A percentile compares a stretch with the other conserved stretches of the same genome.
These are phyloP conservation scores for Diadromus collaris DNA, from an alignment of 2,888 invertebrate species.

Conservation along the genomic window DNA sequence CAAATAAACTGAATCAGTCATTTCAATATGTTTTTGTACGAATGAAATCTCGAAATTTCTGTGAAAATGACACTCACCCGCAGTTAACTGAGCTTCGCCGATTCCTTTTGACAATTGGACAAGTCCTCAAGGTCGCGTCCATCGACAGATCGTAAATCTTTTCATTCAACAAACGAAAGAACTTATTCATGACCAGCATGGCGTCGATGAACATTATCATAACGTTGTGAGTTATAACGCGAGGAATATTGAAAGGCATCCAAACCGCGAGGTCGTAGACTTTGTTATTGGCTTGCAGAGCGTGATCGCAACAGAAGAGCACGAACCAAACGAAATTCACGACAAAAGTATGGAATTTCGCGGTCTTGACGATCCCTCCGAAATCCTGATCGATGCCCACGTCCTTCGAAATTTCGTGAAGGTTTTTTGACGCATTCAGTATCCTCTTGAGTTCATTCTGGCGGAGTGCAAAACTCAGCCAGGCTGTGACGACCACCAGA, in stretches of 20 bases:
- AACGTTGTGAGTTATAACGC: slow-evolving; percentile 50
- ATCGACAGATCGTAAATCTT: slow-evolving; percentile 39
- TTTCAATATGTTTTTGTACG: too few relatives aligned
- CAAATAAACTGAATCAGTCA: too few relatives aligned
- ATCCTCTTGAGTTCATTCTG: slow-evolving; percentile 17
- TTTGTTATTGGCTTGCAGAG: neutral
- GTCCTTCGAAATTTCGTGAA: neutral
- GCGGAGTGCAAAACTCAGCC: slow-evolving; percentile 33
- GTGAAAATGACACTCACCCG: slow-evolving; percentile 18
- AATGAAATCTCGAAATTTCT: neutral
- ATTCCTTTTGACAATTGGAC: neutral
- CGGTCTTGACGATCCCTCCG: neutral
- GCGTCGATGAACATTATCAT: slow-evolving; percentile 35
- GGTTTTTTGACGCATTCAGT: slow-evolving; percentile 12
- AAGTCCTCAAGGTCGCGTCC: neutral
- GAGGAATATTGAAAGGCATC: slow-evolving; percentile 48
- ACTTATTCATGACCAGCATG: slow-evolving; percentile 37
- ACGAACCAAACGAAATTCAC: slow-evolving; percentile 30
- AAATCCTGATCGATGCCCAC: slow-evolving; percentile 32
- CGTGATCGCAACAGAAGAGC: slow-evolving; percentile 30
- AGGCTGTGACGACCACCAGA: slow-evolving; percentile 34
- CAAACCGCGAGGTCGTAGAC: slow-evolving; percentile 18
- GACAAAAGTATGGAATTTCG: slow-evolving; percentile 10
- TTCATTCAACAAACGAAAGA: slow-evolving; percentile 51
- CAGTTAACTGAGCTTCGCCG: neutral